A percentile compares a stretch with the other conserved stretches of the same genome.
Evolutionary conservation across 2,797 vertebrate genomes (phyloP).

Genomic region (Pogonophryne albipinna): DNA sequence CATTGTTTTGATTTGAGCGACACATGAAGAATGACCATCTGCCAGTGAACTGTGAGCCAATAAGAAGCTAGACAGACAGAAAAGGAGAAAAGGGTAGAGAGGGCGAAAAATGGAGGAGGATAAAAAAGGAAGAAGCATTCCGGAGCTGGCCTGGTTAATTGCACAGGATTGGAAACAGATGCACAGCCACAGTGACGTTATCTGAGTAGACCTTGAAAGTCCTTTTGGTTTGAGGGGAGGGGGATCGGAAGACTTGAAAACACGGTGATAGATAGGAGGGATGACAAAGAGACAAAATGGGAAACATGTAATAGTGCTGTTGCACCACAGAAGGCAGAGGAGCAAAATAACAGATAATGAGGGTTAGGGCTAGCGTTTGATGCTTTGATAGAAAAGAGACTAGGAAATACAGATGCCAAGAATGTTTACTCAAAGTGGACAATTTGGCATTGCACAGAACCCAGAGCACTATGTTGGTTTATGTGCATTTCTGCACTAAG

Average conservation of each 20-base stretch:
- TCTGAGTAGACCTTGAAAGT: conserved; percentile 83
- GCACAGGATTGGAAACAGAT: conserved; percentile 86
- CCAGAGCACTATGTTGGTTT: not conserved
- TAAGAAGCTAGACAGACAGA: conserved; percentile 37
- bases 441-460: not conserved
- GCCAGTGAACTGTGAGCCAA: conserved; percentile 30
- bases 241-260: conserved; percentile 50
- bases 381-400: conserved; percentile 24
- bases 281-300: conserved; percentile 67
- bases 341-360: conserved; percentile 62
- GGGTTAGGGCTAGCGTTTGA: conserved; percentile 21
- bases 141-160: conserved; percentile 83
- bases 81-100: conserved; percentile 43
- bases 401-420: conserved; percentile 31
- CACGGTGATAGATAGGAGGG: conserved; percentile 57
- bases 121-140: conserved; percentile 79
- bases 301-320: conserved; percentile 41
- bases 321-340: conserved; percentile 34
- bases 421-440: conserved; percentile 33
- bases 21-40: conserved; percentile 59
- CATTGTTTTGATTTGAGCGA: conserved; percentile 62
- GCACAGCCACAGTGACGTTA: conserved; percentile 82
- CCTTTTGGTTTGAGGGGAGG: conserved; percentile 76
- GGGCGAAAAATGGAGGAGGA: conserved; percentile 65
- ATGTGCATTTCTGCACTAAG: conserved; percentile 16